phyloP scores from a whole-genome alignment of 1,140 invertebrate species.

The Melitaea cinxia region DNA sequence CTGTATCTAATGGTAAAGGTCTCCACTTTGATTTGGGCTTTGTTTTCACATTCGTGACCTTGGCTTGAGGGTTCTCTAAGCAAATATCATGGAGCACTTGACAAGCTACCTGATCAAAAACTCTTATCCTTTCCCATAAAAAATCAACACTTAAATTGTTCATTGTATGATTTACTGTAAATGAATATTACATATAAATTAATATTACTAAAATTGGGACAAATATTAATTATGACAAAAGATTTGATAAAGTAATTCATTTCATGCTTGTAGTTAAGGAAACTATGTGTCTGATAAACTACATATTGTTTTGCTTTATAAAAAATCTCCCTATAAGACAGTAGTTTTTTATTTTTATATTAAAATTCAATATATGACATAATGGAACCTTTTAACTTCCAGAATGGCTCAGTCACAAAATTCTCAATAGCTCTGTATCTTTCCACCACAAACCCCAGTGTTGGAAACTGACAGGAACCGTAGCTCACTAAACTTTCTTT shows the following conservation, averaged over 20 bases:
- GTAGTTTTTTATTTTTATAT: too few relatives aligned
- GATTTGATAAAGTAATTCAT: too few relatives aligned
- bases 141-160: constrained; percentile 92
- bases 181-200: constrained; percentile 16
- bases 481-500: constrained; percentile 95
- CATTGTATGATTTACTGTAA: constrained; percentile 86
- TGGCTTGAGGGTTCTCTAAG: constrained; percentile 88
- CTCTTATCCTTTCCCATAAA: constrained; percentile 91
- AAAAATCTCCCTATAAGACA: too few relatives aligned
- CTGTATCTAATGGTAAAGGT: constrained; percentile 96
- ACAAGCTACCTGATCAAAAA: constrained; percentile 95
- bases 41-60: constrained; percentile 90
- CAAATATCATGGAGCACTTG: constrained; percentile 91
- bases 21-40: constrained; percentile 98
- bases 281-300: too few relatives aligned
- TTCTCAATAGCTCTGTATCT: constrained; percentile 94
- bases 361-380: background rate
- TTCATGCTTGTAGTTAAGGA: too few relatives aligned
- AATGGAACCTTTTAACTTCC: constrained; percentile 91
- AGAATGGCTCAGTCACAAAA: constrained; percentile 95
- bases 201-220: too few relatives aligned
- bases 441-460: constrained; percentile 98
- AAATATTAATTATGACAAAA: too few relatives aligned
- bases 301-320: too few relatives aligned
- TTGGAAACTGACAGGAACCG: constrained; percentile 98